phyloP scores from a whole-genome alignment of 2,888 invertebrate genomes.

The Himalopsyche tibetana region DNA sequence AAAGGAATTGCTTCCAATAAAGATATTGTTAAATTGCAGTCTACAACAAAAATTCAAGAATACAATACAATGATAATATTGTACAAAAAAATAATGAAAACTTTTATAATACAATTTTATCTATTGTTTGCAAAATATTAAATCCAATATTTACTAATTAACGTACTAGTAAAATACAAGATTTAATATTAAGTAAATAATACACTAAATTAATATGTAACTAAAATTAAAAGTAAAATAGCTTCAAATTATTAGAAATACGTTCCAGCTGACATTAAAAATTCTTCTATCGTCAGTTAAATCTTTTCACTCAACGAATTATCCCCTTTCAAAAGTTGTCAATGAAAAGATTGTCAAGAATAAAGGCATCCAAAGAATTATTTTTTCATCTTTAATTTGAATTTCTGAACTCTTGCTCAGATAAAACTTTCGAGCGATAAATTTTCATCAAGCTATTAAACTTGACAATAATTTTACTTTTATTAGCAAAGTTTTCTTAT shows the following conservation, averaged over 20 bases:
- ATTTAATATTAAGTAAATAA: background rate
- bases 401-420: slow-evolving; percentile 26
- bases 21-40: too few relatives aligned
- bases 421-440: slow-evolving; percentile 30
- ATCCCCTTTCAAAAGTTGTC: slow-evolving; percentile 23
- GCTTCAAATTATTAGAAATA: background rate
- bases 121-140: too few relatives aligned
- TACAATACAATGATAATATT: too few relatives aligned
- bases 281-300: slow-evolving; percentile 7
- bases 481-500: slow-evolving; percentile 43
- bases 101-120: too few relatives aligned
- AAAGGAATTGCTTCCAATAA: too few relatives aligned
- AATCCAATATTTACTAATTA: too few relatives aligned
- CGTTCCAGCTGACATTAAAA: background rate
- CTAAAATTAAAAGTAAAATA: background rate
- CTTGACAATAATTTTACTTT: slow-evolving; percentile 43
- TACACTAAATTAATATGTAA: background rate
- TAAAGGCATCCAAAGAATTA: background rate
- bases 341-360: slow-evolving; percentile 32
- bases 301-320: slow-evolving; percentile 12
- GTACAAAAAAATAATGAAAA: too few relatives aligned
- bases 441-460: slow-evolving; percentile 42
- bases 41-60: too few relatives aligned
- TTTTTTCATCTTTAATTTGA: slow-evolving; percentile 42
- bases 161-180: too few relatives aligned